A percentile compares a stretch with the other conserved stretches of the same genome.
Conservation (phyloP, 2,888 invertebrate genomes). For the Alcis repandata region DNA sequence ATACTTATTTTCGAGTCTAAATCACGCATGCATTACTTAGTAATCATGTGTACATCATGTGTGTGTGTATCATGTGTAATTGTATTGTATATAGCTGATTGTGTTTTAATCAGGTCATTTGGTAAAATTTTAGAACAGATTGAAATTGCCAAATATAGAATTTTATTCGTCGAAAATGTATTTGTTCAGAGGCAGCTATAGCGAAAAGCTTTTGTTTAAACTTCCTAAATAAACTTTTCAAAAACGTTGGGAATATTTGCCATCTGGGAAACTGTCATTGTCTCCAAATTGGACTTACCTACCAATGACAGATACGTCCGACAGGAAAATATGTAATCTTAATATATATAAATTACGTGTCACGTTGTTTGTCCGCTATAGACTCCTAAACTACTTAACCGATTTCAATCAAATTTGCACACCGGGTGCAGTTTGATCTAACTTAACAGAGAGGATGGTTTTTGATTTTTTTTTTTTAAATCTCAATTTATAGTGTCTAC, state of each 20-base stretch:
- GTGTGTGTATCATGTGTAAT: too few relatives aligned
- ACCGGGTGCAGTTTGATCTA: too few relatives aligned
- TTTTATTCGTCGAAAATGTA: constrained; percentile 16
- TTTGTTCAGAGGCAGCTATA: constrained; percentile 22
- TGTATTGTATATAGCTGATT: background rate
- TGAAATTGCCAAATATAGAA: constrained; percentile 13
- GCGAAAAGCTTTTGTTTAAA: constrained; percentile 24
- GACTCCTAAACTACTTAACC: too few relatives aligned
- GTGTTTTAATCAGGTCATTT: constrained; percentile 2
- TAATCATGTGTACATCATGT: too few relatives aligned
- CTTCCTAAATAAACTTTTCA: constrained; percentile 22
- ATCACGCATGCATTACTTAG: constrained; percentile 20
- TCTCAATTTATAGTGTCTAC: too few relatives aligned
- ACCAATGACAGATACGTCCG: too few relatives aligned
- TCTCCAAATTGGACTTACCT: background rate
- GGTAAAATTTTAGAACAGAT: background rate
- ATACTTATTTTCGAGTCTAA: constrained; percentile 16
- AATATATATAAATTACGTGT: too few relatives aligned
- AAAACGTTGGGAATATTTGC: constrained; percentile 14
- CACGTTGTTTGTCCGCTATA: too few relatives aligned
- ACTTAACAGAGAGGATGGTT: too few relatives aligned
- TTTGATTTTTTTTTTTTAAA: too few relatives aligned
- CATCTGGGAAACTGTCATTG: background rate
- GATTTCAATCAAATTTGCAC: too few relatives aligned
- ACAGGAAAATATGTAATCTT: too few relatives aligned